A percentile compares a stretch with the other conserved stretches of the same genome.
phyloP scores from a whole-genome alignment of 2,113 vertebrate species.

The Prietella phreatophila region DNA sequence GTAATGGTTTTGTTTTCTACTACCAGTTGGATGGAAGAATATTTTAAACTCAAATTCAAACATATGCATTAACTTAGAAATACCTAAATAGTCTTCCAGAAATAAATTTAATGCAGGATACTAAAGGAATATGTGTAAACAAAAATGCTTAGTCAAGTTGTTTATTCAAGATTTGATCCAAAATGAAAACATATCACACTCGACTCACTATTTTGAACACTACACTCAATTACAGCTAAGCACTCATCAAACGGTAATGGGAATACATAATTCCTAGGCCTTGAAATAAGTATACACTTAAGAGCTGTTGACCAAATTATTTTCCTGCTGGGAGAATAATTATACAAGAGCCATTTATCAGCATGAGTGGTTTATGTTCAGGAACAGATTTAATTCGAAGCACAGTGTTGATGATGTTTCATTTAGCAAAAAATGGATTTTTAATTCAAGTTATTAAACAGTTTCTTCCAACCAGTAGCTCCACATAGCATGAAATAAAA shows the following conservation, averaged over 20 bases:
- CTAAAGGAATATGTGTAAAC: neutral
- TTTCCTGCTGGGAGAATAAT: constrained; percentile 33
- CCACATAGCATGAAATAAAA: neutral
- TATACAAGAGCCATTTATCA: constrained; percentile 43
- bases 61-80: neutral
- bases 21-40: neutral
- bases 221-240: constrained; percentile 11
- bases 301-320: constrained; percentile 37
- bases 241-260: constrained; percentile 21
- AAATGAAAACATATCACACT: neutral
- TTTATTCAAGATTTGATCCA: neutral
- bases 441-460: neutral
- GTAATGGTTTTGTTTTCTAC: neutral
- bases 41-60: neutral
- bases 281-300: constrained; percentile 22
- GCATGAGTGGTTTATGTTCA: constrained; percentile 23
- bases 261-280: constrained; percentile 1
- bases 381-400: constrained; percentile 22
- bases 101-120: neutral
- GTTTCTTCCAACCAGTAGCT: neutral
- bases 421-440: constrained; percentile 19
- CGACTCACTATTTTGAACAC: neutral
- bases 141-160: neutral
- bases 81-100: too few relatives aligned
- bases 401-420: neutral